Conservation (phyloP, 2,113 vertebrate species). For the Lampris incognitus region DNA sequence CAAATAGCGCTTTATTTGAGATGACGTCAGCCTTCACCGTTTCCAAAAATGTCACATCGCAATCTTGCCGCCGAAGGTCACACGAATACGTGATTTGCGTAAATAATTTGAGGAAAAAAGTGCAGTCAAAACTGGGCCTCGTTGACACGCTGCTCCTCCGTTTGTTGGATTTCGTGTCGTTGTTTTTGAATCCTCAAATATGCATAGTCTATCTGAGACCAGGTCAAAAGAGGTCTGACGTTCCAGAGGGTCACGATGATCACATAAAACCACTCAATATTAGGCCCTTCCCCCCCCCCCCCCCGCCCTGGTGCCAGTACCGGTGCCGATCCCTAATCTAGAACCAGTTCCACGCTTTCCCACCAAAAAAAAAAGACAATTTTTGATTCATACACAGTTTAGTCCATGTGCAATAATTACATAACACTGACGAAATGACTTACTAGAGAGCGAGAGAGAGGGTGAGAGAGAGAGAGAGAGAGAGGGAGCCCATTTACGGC, state of each 20-base stretch:
- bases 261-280: not conserved
- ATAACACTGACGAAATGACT: too few relatives aligned
- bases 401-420: too few relatives aligned
- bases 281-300: too few relatives aligned
- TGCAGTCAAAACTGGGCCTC: not conserved
- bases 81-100: too few relatives aligned
- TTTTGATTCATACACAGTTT: too few relatives aligned
- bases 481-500: too few relatives aligned
- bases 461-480: too few relatives aligned
- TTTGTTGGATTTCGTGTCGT: not conserved
- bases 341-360: too few relatives aligned
- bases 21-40: slow-evolving; percentile 17
- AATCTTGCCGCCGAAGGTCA: slow-evolving; percentile 21
- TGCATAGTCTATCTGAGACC: not conserved
- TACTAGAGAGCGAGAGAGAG: too few relatives aligned
- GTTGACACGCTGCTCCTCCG: not conserved
- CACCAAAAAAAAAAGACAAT: too few relatives aligned
- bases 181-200: not conserved
- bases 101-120: slow-evolving; percentile 4
- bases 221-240: not conserved
- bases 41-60: slow-evolving; percentile 34
- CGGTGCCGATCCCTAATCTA: too few relatives aligned
- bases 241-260: slow-evolving; percentile 17
- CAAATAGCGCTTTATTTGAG: slow-evolving; percentile 2
- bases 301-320: too few relatives aligned